These are phyloP conservation scores for Chionis minor DNA, from an alignment of 2,113 vertebrate species.

Conservation along the genomic window DNA sequence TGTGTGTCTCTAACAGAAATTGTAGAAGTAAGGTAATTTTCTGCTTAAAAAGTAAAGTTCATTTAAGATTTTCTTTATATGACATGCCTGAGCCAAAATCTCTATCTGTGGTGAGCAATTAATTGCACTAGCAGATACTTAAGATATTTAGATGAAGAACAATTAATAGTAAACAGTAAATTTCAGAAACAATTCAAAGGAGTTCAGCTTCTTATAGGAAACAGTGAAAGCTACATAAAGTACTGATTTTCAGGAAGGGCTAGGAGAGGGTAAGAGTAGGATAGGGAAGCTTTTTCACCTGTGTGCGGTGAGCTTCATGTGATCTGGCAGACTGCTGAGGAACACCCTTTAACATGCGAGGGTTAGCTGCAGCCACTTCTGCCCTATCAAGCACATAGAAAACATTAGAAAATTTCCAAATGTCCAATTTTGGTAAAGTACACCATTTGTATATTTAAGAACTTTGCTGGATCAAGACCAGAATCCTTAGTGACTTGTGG, in stretches of 20 bases:
- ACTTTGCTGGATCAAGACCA: background rate
- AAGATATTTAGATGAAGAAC: background rate
- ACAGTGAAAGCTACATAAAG: background rate
- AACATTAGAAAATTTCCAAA: background rate
- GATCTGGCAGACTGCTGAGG: background rate
- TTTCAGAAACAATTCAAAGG: background rate
- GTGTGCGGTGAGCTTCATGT: background rate
- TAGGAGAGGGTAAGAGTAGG: background rate
- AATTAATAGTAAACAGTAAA: background rate
- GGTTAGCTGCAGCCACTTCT: background rate
- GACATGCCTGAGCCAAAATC: background rate
- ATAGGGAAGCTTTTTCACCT: background rate
- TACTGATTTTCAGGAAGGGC: background rate
- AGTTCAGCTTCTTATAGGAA: background rate
- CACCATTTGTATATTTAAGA: background rate
- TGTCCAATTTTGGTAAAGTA: background rate
- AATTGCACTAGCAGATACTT: background rate
- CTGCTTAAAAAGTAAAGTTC: background rate
- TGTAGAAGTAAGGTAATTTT: background rate
- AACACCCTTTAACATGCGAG: background rate
- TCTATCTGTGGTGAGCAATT: background rate
- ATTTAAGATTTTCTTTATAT: background rate
- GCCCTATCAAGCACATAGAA: background rate
- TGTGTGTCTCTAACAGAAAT: background rate
- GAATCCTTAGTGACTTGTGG: fast-evolving